Percentiles rank a stretch among this genome's conserved stretches.
Evolutionary conservation across 2,113 vertebrate genomes (phyloP).

Genomic region (Calypte anna): DNA sequence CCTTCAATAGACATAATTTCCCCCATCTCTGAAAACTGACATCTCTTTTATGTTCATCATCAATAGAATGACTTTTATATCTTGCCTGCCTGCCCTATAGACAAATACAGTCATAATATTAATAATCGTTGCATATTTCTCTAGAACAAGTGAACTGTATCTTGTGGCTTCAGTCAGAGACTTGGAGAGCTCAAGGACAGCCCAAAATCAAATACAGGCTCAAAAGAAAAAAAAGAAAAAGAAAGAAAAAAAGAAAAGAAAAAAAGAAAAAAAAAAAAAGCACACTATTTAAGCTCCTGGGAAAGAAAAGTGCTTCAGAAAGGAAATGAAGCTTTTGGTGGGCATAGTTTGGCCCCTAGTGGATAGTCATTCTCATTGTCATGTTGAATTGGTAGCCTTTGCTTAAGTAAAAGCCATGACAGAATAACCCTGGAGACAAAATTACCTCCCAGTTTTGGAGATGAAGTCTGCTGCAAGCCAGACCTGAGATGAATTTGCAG

Average conservation of each 20-base stretch:
- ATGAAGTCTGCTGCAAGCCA: conserved; percentile 49
- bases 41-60: not conserved
- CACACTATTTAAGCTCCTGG: not conserved
- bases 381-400: conserved; percentile 45
- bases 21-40: not conserved
- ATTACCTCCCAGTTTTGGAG: conserved; percentile 51
- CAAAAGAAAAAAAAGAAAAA: not conserved
- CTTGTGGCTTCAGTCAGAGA: conserved; percentile 23
- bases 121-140: not conserved
- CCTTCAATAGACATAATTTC: not conserved
- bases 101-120: conserved; percentile 22
- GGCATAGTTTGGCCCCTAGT: conserved; percentile 63
- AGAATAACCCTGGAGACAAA: conserved; percentile 50
- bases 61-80: not conserved
- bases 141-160: not conserved
- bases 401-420: conserved; percentile 51
- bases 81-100: not conserved
- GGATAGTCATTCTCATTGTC: conserved; percentile 67
- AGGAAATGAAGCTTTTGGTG: conserved; percentile 49
- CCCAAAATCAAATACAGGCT: conserved; percentile 25
- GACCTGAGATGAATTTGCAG: conserved; percentile 43
- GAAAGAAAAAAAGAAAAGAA: not conserved
- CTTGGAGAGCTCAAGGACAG: conserved; percentile 46
- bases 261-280: not conserved
- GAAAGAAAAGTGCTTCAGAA: conserved; percentile 32